Percentiles rank a stretch among this genome's conserved stretches.
Evolutionary conservation across 2,888 invertebrate genomes (phyloP).

Genomic region (Tenthredo mesomela): DNA sequence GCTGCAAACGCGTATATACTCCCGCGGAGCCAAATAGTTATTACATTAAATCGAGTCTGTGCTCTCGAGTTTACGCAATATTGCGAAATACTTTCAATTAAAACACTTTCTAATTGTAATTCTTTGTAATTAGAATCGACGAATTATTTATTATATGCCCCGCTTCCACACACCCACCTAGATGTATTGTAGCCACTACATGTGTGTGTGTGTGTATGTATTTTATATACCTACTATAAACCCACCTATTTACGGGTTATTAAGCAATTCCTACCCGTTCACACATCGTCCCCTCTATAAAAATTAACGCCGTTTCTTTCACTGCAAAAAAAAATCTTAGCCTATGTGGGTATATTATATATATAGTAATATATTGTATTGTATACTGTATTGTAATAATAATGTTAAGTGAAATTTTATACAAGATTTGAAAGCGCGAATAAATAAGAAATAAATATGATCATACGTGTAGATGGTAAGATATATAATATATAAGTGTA

Average conservation of each 20-base stretch:
- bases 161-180: conserved; percentile 18
- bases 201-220: no score
- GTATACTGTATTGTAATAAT: neutral
- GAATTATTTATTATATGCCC: conserved; percentile 65
- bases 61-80: conserved; percentile 65
- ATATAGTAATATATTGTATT: neutral
- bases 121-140: conserved; percentile 72
- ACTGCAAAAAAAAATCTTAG: neutral
- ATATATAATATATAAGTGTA: neutral
- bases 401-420: neutral
- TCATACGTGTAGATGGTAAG: no score
- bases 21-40: neutral
- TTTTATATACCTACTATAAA: neutral
- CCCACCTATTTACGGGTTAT: conserved; percentile 66
- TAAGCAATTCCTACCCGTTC: conserved; percentile 69
- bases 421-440: neutral
- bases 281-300: conserved; percentile 62
- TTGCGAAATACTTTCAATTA: conserved; percentile 75
- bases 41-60: conserved; percentile 21
- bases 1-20: neutral
- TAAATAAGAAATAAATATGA: neutral
- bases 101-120: conserved; percentile 74
- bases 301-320: neutral
- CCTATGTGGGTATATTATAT: no score
- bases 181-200: conserved; percentile 2